Conservation (phyloP, 2,888 invertebrate genomes). For the Eulithis testata region DNA sequence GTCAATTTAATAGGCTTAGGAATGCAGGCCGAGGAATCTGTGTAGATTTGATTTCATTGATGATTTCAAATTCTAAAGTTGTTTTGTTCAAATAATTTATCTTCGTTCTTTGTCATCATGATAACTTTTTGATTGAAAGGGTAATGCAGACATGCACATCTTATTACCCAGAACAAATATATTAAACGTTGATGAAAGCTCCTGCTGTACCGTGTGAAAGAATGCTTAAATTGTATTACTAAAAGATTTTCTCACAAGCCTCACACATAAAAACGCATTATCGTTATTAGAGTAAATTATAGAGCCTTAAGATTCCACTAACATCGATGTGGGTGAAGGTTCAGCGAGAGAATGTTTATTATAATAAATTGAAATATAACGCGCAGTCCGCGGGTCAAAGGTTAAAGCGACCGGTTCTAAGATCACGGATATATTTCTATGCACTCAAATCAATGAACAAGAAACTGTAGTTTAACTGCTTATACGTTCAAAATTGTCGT, state of each 20-base stretch:
- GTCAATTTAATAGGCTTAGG: conserved; percentile 29
- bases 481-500: too few relatives aligned
- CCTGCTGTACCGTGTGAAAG: too few relatives aligned
- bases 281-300: conserved; percentile 11
- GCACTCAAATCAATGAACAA: not conserved
- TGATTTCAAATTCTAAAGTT: conserved; percentile 28
- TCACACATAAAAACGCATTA: conserved; percentile 1
- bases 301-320: conserved; percentile 17
- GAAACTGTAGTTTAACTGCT: too few relatives aligned
- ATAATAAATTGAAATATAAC: conserved; percentile 38
- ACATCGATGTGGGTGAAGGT: conserved; percentile 45
- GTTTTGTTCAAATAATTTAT: conserved; percentile 3
- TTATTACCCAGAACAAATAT: too few relatives aligned
- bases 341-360: conserved; percentile 44
- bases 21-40: conserved; percentile 29
- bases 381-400: conserved; percentile 47
- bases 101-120: too few relatives aligned
- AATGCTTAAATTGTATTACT: too few relatives aligned
- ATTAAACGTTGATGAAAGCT: too few relatives aligned
- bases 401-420: conserved; percentile 44
- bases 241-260: too few relatives aligned
- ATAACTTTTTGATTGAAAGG: too few relatives aligned
- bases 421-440: conserved; percentile 33
- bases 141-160: too few relatives aligned
- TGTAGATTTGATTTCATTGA: conserved; percentile 26